Base-by-base conservation (phyloP, 2,797 vertebrate genomes). In the Pangasius sanitwongsei region DNA sequence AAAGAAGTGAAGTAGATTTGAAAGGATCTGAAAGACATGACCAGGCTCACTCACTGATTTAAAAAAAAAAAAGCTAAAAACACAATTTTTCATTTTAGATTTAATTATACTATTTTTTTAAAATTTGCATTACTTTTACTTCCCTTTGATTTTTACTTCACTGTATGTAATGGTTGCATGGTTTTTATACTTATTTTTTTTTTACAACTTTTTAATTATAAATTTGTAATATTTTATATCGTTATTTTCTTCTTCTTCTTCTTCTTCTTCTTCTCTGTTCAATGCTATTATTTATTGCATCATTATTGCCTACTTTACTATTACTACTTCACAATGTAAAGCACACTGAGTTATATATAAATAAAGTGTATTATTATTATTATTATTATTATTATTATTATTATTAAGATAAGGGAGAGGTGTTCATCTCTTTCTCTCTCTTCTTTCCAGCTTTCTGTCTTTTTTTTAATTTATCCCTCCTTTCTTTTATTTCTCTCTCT, bases 381-480 rank as follows among this genome's bases (percentile, higher is more conserved):
- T 70, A 70, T 70, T 70, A 69, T 69, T 69, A 69, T 69, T 69
- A 34, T 65, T 69, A 69, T 69, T 69, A 69, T 31, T 31, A 31
- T 31, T 34, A 69, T 69, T 67, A 67, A 11, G 25, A 57, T 4
- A 57, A 65, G 9, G 13, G 6, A 18, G 16, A 34, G 1, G 6
- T 18, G 31, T n/a, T 57, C 67, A 25, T 28, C 41, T 59, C 48
- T 75, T 50, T 50, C 44, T 77, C 74, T 48, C 4, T 50, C 12
- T 16, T 50, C 44, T 77, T 53, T 28, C 28, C 44, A 89, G 75
- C 82, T 61, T 59, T 88, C 0, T 72, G 34, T 95, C 94, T 87
- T 92, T 95, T 87, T 92, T 89, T 91, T 41, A 4, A 41, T 3
- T 41, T 86, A 94, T 94, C 92, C 92, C 93, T 92, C 63, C 5